Percentiles rank a stretch among this genome's conserved stretches.
Evolutionary conservation across 2,888 invertebrate genomes (phyloP).

Genomic region (Phalera bucephala): DNA sequence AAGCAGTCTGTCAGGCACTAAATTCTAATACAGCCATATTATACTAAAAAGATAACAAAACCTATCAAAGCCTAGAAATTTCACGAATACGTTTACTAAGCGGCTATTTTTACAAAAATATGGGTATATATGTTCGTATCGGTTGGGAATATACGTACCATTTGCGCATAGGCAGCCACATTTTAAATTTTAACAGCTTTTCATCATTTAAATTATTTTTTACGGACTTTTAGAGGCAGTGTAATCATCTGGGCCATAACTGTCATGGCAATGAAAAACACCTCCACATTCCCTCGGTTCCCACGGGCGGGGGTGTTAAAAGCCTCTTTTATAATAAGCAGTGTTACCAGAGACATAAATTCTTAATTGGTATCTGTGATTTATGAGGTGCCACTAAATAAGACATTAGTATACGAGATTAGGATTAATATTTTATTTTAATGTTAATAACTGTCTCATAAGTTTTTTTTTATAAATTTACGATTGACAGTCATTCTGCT

Average conservation of each 20-base stretch:
- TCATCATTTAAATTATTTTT: not conserved
- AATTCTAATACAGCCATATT: too few relatives aligned
- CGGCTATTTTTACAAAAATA: too few relatives aligned
- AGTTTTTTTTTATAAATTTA: not conserved
- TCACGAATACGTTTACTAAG: too few relatives aligned
- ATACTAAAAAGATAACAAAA: too few relatives aligned
- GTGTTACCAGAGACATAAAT: slow-evolving; percentile 37
- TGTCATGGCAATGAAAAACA: slow-evolving; percentile 43
- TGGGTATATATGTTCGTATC: too few relatives aligned
- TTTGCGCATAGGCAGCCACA: not conserved
- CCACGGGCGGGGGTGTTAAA: slow-evolving; percentile 49
- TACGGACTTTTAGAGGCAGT: slow-evolving; percentile 29
- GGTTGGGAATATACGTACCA: too few relatives aligned
- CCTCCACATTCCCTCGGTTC: slow-evolving; percentile 26
- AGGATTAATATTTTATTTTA: not conserved
- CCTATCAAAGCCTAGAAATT: too few relatives aligned
- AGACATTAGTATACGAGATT: not conserved
- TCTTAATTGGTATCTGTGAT: slow-evolving; percentile 42
- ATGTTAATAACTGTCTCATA: not conserved
- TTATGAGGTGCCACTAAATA: slow-evolving; percentile 21
- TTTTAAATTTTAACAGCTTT: slow-evolving; percentile 22
- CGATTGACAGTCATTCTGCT: not conserved
- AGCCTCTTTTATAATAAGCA: slow-evolving; percentile 49
- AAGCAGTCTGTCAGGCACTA: too few relatives aligned
- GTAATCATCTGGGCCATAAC: slow-evolving; percentile 51